These are phyloP conservation scores for Falco biarmicus DNA, from an alignment of 2,797 vertebrate genomes.

Conservation along the genomic window DNA sequence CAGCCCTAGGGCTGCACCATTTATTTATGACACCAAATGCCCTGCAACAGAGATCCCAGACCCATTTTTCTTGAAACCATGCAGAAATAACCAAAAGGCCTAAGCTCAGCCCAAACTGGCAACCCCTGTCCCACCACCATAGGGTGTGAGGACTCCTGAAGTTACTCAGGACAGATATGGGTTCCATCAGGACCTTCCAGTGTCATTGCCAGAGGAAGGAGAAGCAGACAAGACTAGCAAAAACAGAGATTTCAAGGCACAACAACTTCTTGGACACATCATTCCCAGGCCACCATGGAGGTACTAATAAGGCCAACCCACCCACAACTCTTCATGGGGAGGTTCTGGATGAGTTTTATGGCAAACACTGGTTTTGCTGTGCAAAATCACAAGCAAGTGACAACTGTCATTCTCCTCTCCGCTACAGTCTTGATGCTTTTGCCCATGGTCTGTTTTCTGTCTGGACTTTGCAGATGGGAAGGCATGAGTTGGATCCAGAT, in stretches of 20 bases:
- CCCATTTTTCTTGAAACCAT: not conserved
- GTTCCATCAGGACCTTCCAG: not conserved
- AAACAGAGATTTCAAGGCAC: not conserved
- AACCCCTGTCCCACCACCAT: rapidly evolving
- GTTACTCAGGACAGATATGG: not conserved
- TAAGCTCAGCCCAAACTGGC: not conserved
- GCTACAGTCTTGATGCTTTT: not conserved
- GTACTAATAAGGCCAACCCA: not conserved
- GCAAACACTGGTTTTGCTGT: not conserved
- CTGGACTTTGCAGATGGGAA: not conserved
- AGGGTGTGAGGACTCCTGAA: not conserved
- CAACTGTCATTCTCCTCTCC: rapidly evolving
- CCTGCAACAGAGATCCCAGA: not conserved
- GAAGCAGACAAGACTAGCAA: not conserved
- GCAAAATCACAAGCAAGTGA: not conserved
- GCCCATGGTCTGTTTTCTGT: not conserved
- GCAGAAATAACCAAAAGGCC: not conserved
- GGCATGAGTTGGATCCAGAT: not conserved
- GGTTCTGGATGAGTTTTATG: not conserved
- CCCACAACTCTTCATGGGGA: rapidly evolving
- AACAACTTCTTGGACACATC: not conserved
- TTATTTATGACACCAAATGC: not conserved
- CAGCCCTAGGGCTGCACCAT: not conserved
- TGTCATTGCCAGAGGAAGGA: not conserved
- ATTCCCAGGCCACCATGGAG: not conserved